Base-by-base conservation (phyloP, 2,113 vertebrate genomes). In the Phylloscopus whistleri region DNA sequence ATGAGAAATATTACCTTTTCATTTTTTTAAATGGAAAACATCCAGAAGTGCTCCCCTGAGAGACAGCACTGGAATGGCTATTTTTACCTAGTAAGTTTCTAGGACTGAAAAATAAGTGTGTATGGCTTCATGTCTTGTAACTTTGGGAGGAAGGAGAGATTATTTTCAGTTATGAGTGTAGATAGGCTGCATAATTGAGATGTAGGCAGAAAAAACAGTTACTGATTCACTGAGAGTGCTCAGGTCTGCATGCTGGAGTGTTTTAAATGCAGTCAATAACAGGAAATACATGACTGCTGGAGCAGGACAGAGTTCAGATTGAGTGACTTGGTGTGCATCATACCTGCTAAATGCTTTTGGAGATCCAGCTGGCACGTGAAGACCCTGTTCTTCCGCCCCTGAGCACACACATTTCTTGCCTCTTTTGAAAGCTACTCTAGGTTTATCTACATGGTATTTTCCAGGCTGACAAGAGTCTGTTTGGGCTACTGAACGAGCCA, bases 11-110 rank as follows among this genome's bases (percentile, higher is more conserved):
- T 13, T 67, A 74, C 33, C 10, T 73, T 85, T 90, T 79, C 15
- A 39, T 77, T 88, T 91, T 86, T 24, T 59, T 83, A 55, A 83
- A 83, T 85, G 51, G 81, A 91, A 93, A 84, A 59, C n/a, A 86
- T 88, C 21, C 22, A 59, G 7, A 82, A 53, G 1, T 28, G 5
- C 51, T 90, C 81, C 56, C 86, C 39, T 85, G 85, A 72, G 79
- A 67, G 17, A 66, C 27, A 87, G 30, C 22, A 55, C 11, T 77
- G 83, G 56, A 91, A 74, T 52, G 19, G 24, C 18, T 43, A 43
- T 31, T 67, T 84, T 59, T 74, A 68, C 9, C 31, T 30, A 63
- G 33, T 26, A 35, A 58, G 13, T 59, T 80, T 74, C 48, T 68
- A 64, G 31, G 28, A 19, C 1, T 81, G 44, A 81, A 93, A 93